Percentiles rank a stretch among this genome's conserved stretches.
These are phyloP conservation scores for Dynastes tityus DNA, from an alignment of 2,888 invertebrate species.

Conservation along the genomic window DNA sequence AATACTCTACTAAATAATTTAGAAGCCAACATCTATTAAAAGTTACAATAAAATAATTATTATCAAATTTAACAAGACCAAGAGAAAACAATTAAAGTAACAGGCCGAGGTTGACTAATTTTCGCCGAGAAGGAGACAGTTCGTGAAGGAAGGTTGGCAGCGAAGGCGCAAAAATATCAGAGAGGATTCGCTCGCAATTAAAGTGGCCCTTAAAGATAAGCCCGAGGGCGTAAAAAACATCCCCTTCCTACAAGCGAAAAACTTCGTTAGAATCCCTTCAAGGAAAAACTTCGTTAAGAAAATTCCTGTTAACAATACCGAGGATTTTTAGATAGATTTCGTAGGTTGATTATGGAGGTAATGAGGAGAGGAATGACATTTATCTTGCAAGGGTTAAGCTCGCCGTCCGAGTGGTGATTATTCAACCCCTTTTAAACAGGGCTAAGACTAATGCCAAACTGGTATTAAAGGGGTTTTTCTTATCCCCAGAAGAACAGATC, in stretches of 20 bases:
- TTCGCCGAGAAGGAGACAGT: conserved; percentile 19
- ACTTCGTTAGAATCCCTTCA: conserved; percentile 67
- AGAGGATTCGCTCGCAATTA: conserved; percentile 68
- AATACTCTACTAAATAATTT: neutral
- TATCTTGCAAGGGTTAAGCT: conserved; percentile 70
- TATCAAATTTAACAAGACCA: conserved; percentile 39
- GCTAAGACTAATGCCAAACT: conserved; percentile 68
- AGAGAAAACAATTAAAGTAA: conserved; percentile 42
- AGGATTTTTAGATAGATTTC: conserved; percentile 67
- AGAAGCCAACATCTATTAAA: conserved; percentile 24
- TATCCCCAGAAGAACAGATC: conserved; percentile 31
- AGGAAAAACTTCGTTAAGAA: conserved; percentile 67
- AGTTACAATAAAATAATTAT: conserved; percentile 36
- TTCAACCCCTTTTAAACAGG: conserved; percentile 69
- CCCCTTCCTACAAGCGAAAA: conserved; percentile 66
- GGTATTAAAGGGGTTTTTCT: conserved; percentile 66
- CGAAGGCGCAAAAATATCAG: conserved; percentile 63
- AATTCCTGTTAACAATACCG: conserved; percentile 65
- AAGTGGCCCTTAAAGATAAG: conserved; percentile 70
- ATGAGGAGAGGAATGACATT: conserved; percentile 70
- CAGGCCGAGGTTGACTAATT: conserved; percentile 37
- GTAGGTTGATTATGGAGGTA: conserved; percentile 66
- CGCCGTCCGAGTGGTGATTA: conserved; percentile 68
- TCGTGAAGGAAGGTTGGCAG: conserved; percentile 58
- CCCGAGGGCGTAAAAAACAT: conserved; percentile 70